phyloP scores from a whole-genome alignment of 1,140 invertebrate genomes.

The Zaprionus capensis region DNA sequence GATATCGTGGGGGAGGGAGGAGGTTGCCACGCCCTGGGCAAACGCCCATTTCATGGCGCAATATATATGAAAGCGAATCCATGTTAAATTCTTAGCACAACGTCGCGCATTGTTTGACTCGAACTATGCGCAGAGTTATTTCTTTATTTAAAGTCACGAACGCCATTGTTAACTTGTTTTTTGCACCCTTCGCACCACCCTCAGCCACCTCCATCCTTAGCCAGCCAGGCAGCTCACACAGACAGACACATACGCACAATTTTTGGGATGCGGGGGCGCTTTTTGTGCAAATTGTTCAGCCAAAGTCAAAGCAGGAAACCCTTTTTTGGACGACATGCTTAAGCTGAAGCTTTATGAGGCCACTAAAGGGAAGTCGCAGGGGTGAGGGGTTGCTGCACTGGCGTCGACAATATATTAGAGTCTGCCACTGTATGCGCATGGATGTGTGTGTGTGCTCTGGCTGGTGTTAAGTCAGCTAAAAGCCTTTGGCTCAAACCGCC shows the following conservation, averaged over 20 bases:
- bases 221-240: conserved; percentile 2
- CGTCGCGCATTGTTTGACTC: conserved; percentile 75
- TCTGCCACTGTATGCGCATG: conserved; percentile 31
- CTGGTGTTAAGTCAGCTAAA: conserved; percentile 80
- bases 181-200: conserved; percentile 36
- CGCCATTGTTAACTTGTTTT: conserved; percentile 56
- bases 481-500: conserved; percentile 73
- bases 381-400: background rate
- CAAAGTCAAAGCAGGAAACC: conserved; percentile 72
- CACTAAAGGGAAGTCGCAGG: conserved; percentile 52
- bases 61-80: conserved; percentile 52
- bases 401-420: conserved; percentile 62
- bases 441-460: conserved; percentile 13
- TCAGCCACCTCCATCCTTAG: background rate
- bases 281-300: conserved; percentile 67
- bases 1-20: background rate
- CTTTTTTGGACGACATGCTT: conserved; percentile 74
- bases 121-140: conserved; percentile 76
- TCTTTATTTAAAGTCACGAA: conserved; percentile 78
- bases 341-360: conserved; percentile 77
- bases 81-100: conserved; percentile 69
- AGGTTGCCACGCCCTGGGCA: conserved; percentile 30
- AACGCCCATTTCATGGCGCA: conserved; percentile 4
- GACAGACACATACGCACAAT: conserved; percentile 56
- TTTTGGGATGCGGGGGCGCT: conserved; percentile 31